A percentile compares a stretch with the other conserved stretches of the same genome.
Evolutionary conservation across 1,140 invertebrate genomes (phyloP).

Genomic region (Globodera rostochiensis): DNA sequence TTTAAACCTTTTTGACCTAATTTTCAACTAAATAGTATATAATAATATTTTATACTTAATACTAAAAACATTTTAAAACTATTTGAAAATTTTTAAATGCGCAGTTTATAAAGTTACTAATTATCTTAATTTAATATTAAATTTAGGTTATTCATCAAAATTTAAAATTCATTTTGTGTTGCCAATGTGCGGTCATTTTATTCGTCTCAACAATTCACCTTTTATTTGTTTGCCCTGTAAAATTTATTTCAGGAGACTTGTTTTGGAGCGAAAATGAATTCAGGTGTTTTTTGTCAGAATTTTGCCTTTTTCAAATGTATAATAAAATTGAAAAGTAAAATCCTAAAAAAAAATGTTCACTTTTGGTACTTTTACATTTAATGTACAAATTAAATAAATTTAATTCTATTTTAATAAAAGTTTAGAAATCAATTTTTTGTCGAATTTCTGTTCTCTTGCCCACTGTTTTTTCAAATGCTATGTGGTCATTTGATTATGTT

Average conservation of each 20-base stretch:
- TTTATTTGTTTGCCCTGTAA: neutral
- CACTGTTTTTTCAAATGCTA: neutral
- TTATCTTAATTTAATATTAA: neutral
- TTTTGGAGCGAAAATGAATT: constrained; percentile 5
- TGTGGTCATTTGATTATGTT: neutral
- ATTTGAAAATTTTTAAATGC: no score
- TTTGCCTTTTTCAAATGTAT: no score
- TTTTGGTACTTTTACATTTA: no score
- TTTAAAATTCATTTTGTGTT: constrained; percentile 1
- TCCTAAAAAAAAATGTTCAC: neutral
- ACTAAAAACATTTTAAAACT: no score
- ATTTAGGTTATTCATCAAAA: neutral
- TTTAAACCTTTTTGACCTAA: neutral
- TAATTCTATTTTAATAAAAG: no score
- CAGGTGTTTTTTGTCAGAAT: neutral
- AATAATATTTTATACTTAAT: no score
- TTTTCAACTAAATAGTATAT: neutral
- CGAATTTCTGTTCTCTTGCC: neutral
- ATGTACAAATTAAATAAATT: no score
- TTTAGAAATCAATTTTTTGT: neutral
- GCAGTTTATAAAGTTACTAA: neutral
- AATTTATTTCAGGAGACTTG: neutral
- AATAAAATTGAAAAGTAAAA: neutral
- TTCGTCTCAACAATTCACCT: neutral
- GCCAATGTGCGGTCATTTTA: neutral